phyloP scores from a whole-genome alignment of 2,113 vertebrate species.

The Pomatostomus ruficeps region DNA sequence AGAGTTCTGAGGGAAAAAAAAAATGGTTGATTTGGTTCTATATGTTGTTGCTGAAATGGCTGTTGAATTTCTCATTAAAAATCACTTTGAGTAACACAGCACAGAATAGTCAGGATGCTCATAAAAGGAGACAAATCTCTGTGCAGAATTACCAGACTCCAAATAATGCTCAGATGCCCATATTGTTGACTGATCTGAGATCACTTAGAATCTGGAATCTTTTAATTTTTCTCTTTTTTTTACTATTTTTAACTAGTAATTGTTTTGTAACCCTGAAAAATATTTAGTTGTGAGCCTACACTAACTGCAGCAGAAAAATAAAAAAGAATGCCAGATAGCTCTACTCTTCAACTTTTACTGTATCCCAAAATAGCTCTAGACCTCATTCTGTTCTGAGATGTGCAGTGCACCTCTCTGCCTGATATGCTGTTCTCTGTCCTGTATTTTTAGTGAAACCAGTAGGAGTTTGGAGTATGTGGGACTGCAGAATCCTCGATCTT shows the following conservation, averaged over 20 bases:
- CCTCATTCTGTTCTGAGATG: constrained; percentile 28
- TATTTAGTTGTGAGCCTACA: background rate
- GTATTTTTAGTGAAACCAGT: constrained; percentile 29
- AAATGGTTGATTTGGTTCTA: background rate
- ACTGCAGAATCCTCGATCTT: background rate
- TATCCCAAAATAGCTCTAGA: constrained; percentile 27
- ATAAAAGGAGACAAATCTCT: background rate
- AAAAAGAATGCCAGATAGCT: background rate
- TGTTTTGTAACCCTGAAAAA: background rate
- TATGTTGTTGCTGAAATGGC: background rate
- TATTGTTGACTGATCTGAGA: background rate
- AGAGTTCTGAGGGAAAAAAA: background rate
- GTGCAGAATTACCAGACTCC: background rate
- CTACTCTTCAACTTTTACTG: background rate
- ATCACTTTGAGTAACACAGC: background rate
- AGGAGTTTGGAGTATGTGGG: background rate
- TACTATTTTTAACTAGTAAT: background rate
- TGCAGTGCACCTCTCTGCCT: background rate
- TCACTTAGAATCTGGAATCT: background rate
- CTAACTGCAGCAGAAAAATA: background rate
- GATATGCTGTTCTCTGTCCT: constrained; percentile 1
- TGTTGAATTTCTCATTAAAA: constrained; percentile 14
- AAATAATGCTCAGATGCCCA: background rate
- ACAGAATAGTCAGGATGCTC: background rate
- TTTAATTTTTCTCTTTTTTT: background rate